These are phyloP conservation scores for Mobula birostris DNA, from an alignment of 2,113 vertebrate species.

Conservation along the genomic window DNA sequence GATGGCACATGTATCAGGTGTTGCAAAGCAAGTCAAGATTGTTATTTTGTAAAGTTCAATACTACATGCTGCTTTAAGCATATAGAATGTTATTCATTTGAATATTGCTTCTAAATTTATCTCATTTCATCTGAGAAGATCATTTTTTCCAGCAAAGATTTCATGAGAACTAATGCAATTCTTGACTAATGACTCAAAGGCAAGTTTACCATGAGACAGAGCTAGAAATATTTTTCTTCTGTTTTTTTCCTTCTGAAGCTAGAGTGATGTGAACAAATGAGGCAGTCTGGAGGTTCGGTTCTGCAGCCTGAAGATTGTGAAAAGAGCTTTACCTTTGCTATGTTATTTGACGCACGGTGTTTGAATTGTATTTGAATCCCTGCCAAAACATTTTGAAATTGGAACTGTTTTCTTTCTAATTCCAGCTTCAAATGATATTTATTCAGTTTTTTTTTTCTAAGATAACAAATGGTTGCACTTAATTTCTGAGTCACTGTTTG, in stretches of 20 bases:
- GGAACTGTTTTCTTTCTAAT: neutral
- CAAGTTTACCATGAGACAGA: neutral
- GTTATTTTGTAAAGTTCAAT: neutral
- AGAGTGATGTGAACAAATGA: slow-evolving; percentile 14
- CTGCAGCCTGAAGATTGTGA: slow-evolving; percentile 18
- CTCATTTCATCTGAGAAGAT: neutral
- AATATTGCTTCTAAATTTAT: neutral
- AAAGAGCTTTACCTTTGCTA: neutral
- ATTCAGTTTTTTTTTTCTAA: slow-evolving; percentile 56
- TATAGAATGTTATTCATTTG: neutral
- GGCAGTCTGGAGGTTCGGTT: neutral
- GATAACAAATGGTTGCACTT: slow-evolving; percentile 62
- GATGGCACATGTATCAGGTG: neutral
- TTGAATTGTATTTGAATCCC: slow-evolving; percentile 9
- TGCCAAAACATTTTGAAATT: slow-evolving; percentile 26
- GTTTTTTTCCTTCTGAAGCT: neutral
- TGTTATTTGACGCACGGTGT: neutral
- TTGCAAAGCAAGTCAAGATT: neutral
- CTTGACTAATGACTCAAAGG: neutral
- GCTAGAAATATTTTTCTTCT: neutral
- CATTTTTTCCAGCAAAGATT: neutral
- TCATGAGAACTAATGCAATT: neutral
- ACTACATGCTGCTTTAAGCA: neutral
- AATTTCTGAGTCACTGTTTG: slow-evolving; percentile 61
- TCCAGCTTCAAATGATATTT: slow-evolving; percentile 42